Base-by-base conservation (phyloP, 2,888 invertebrate genomes). In the Ophion ellenae region DNA sequence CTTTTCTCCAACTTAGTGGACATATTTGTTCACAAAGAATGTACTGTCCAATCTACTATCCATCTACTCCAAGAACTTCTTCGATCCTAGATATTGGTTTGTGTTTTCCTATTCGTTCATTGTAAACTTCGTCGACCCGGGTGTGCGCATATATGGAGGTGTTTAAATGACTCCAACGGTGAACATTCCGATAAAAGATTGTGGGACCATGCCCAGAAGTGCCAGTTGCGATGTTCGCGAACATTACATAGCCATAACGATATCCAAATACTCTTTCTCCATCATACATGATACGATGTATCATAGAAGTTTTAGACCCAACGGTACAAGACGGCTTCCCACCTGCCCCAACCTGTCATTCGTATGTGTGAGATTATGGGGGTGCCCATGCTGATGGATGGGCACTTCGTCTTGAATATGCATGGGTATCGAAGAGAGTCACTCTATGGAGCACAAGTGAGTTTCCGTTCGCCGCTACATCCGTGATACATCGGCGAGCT, bases 361-460 rank as follows among this genome's bases (percentile, higher is more conserved):
- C 11, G 36, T 73, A 20, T 36, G 32, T 1, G 9, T 17, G 3
- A 45, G 14, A 6, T 3, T 66, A 7, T 24, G 7, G 20, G 74
- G 78, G 53, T 57, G 57, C 82, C 79, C 80, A 67, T 76, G 67
- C 76, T 69, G 83, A 85, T 80, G 45, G 81, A 83, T 81, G 66
- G 63, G 63, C 63, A 81, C 59, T 81, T 78, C 66, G 45, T 84
- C 77, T 74, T 83, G 83, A 83, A 83, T 83, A 89, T 89, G 90
- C 86, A 91, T 89, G 87, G 87, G 86, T 87, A 88, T 89, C 89
- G 85, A 84, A 78, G 83, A 71, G 63, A 84, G 84, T 87, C 87
- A 87, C 87, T 89, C 59, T 53, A 57, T 61, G 78, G n/a, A 47
- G 47, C 32, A 66, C 67, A 74, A 61, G 77, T 63, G n/a, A 57